A percentile compares a stretch with the other conserved stretches of the same genome.
Conservation (phyloP, 2,888 invertebrate genomes). For the Drosophila sordidapex region DNA sequence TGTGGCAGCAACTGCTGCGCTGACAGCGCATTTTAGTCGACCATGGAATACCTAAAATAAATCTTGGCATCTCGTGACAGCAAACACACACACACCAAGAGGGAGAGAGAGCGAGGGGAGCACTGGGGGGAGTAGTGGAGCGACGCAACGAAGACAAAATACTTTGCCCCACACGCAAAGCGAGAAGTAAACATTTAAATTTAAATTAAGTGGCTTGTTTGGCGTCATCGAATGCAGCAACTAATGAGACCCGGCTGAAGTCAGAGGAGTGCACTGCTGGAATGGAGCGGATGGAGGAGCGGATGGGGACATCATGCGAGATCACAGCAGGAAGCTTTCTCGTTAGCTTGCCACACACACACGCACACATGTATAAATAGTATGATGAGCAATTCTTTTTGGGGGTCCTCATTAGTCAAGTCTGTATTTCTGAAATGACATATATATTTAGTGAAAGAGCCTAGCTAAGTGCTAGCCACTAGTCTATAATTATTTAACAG, state of each 20-base stretch:
- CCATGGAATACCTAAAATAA: slow-evolving; percentile 78
- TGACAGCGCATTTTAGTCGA: slow-evolving; percentile 74
- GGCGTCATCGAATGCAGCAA: slow-evolving; percentile 76
- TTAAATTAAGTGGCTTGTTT: slow-evolving; percentile 80
- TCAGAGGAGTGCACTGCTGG: not conserved
- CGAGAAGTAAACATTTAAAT: slow-evolving; percentile 80
- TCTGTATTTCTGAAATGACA: not conserved
- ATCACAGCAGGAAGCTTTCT: slow-evolving; percentile 65
- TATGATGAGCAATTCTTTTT: not conserved
- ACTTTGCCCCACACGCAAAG: slow-evolving; percentile 78
- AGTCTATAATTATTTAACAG: not conserved
- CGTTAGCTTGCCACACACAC: slow-evolving; percentile 29
- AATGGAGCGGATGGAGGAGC: not conserved
- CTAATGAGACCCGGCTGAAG: slow-evolving; percentile 66
- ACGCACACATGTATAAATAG: not conserved
- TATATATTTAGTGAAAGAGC: not conserved
- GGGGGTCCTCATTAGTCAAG: not conserved
- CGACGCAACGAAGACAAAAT: slow-evolving; percentile 59
- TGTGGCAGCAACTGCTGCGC: slow-evolving; percentile 75
- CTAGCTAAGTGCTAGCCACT: not conserved
- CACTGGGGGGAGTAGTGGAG: not conserved
- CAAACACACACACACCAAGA: slow-evolving; percentile 2
- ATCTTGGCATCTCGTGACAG: slow-evolving; percentile 71
- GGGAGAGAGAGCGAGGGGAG: not conserved
- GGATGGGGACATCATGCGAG: slow-evolving; percentile 7